These are phyloP conservation scores for Scomber colias DNA, from an alignment of 2,113 vertebrate species.

Conservation along the genomic window DNA sequence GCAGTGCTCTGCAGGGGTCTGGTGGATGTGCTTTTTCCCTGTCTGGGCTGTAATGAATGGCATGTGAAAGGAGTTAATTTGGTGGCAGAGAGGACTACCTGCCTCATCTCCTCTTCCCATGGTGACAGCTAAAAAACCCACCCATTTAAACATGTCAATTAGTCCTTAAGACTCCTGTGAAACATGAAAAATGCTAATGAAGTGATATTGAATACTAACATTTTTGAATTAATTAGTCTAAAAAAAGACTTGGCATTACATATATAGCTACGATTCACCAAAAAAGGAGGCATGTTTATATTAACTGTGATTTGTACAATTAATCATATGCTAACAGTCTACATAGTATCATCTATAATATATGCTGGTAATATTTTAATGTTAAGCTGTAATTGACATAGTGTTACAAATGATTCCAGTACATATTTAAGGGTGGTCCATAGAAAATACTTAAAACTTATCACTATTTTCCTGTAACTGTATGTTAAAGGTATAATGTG, in stretches of 20 bases:
- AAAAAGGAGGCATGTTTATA: too few relatives aligned
- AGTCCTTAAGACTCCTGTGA: neutral
- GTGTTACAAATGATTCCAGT: too few relatives aligned
- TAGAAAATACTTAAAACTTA: too few relatives aligned
- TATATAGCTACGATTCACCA: too few relatives aligned
- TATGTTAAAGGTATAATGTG: too few relatives aligned
- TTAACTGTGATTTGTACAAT: too few relatives aligned
- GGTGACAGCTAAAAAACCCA: constrained; percentile 30
- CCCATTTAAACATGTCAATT: constrained; percentile 41
- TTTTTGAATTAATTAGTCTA: neutral
- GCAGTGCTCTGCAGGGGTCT: constrained; percentile 43
- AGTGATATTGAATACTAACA: neutral
- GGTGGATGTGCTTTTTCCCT: constrained; percentile 18
- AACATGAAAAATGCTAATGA: constrained; percentile 24
- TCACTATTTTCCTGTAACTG: too few relatives aligned
- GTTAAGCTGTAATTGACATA: too few relatives aligned
- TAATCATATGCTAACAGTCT: too few relatives aligned
- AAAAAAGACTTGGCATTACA: neutral
- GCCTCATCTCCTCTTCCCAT: constrained; percentile 44
- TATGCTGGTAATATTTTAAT: too few relatives aligned
- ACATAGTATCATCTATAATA: too few relatives aligned
- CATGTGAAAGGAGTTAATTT: constrained; percentile 55
- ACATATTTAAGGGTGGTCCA: too few relatives aligned
- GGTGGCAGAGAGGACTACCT: constrained; percentile 44
- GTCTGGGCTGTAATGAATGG: constrained; percentile 63